Evolutionary conservation across 2,113 vertebrate genomes (phyloP).

Genomic region (Eudorcas thomsonii): DNA sequence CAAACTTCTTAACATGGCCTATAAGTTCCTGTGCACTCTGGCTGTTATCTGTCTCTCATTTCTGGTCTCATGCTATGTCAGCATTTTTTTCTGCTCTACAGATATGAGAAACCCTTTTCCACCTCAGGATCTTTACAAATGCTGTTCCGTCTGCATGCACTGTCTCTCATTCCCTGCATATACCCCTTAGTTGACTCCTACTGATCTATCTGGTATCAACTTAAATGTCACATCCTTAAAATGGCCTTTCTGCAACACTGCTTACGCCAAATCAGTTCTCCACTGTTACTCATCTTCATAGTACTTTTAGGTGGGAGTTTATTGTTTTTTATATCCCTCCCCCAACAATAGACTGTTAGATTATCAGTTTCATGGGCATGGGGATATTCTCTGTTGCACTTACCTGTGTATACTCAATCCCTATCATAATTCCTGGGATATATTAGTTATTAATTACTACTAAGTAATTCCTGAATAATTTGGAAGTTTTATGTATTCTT

Average conservation of each 20-base stretch:
- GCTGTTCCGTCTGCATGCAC: background rate
- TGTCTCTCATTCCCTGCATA: background rate
- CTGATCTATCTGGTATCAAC: background rate
- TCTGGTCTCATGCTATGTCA: background rate
- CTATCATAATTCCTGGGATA: background rate
- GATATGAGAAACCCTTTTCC: background rate
- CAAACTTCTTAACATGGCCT: background rate
- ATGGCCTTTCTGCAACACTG: background rate
- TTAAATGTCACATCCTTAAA: background rate
- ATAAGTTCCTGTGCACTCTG: background rate
- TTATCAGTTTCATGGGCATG: background rate
- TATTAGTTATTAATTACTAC: background rate
- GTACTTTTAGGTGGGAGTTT: background rate
- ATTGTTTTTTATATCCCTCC: background rate
- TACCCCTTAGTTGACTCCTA: background rate
- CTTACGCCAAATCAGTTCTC: background rate
- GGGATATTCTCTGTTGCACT: background rate
- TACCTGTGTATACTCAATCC: background rate
- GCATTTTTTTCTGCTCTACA: background rate
- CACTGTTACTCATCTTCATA: background rate
- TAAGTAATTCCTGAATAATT: slow-evolving; percentile 6
- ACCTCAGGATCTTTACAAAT: background rate
- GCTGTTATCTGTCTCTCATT: background rate
- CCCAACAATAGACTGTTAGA: background rate
- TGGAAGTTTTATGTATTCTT: background rate